Conservation (phyloP, 2,113 vertebrate species). For the Otus sunia region DNA sequence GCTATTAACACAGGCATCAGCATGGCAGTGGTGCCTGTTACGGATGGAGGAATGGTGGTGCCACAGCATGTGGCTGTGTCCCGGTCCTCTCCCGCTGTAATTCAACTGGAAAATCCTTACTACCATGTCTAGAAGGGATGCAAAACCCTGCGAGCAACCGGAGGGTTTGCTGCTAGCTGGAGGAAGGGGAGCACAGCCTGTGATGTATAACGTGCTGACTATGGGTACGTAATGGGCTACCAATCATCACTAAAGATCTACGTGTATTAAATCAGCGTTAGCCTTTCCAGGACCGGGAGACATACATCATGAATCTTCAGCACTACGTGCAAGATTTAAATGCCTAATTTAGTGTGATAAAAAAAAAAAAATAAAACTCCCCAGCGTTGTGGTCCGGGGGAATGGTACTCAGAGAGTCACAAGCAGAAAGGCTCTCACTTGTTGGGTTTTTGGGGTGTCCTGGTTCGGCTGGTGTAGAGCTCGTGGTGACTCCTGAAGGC, state of each 20-base stretch:
- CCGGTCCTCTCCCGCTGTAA: not conserved
- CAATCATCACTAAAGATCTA: constrained; percentile 4
- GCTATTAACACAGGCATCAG: not conserved
- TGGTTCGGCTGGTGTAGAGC: not conserved
- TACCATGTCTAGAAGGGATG: not conserved
- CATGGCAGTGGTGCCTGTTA: accelerated
- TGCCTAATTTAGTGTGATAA: constrained; percentile 4
- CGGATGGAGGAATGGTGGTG: not conserved
- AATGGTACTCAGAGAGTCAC: not conserved
- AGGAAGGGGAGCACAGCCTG: not conserved
- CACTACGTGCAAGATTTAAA: not conserved
- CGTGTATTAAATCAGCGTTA: not conserved
- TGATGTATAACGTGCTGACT: not conserved
- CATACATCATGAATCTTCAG: not conserved
- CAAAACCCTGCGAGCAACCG: not conserved
- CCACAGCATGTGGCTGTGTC: not conserved
- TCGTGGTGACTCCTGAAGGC: accelerated
- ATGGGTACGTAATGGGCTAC: not conserved
- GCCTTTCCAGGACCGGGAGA: not conserved
- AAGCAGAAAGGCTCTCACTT: not conserved
- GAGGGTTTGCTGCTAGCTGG: not conserved
- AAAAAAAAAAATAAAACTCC: not conserved
- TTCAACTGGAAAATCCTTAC: not conserved
- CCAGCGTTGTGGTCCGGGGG: not conserved
- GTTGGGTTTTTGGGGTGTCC: not conserved